phyloP scores from a whole-genome alignment of 1,140 invertebrate species.

The Drosophila pectinifera region DNA sequence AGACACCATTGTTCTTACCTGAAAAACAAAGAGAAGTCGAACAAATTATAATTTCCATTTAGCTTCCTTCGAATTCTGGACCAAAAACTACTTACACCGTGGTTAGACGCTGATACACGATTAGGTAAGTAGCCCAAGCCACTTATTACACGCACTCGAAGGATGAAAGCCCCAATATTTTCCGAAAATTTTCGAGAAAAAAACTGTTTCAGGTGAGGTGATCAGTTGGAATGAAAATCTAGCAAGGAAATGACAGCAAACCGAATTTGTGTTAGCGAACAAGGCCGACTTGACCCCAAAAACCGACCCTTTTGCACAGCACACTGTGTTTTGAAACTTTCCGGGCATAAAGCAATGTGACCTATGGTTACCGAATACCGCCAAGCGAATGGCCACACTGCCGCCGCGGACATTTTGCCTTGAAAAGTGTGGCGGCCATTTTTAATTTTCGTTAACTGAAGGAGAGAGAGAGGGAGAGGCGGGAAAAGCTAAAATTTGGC shows the following conservation, averaged over 20 bases:
- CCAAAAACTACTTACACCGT: conserved; percentile 1
- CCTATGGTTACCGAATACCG: background rate
- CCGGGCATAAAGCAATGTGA: background rate
- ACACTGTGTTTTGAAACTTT: background rate
- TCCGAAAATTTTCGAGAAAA: background rate
- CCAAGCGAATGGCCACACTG: background rate
- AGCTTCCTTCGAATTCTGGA: background rate
- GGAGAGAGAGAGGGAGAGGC: background rate
- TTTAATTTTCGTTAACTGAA: background rate
- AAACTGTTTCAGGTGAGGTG: background rate
- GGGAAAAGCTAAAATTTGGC: conserved; percentile 13
- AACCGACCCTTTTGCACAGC: background rate
- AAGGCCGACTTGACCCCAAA: background rate
- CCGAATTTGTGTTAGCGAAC: background rate
- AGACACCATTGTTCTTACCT: conserved; percentile 55
- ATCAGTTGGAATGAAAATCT: background rate
- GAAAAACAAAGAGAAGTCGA: background rate
- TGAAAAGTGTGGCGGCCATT: conserved; percentile 1
- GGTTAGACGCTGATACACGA: background rate
- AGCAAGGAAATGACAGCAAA: too few species aligned
- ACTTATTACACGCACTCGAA: background rate
- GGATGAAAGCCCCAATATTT: background rate
- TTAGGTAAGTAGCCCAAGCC: background rate
- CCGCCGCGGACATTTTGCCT: background rate
- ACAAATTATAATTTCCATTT: background rate